Conservation (phyloP, 2,888 invertebrate genomes). For the Diplolepis rosae region DNA sequence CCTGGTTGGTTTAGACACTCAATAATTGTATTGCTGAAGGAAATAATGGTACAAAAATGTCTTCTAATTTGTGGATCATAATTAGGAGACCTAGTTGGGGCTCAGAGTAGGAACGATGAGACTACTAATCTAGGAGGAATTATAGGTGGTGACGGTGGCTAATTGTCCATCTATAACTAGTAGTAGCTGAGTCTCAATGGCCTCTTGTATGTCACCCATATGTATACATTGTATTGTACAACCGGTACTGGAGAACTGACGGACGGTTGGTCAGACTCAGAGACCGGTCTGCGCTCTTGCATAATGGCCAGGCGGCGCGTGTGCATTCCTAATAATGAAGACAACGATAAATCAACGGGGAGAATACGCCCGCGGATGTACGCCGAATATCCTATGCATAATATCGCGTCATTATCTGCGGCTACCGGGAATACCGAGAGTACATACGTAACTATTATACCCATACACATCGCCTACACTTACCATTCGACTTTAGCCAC, state of each 20-base stretch:
- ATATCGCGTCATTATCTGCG: constrained; percentile 72
- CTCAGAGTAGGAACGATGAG: constrained; percentile 3
- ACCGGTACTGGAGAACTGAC: constrained; percentile 58
- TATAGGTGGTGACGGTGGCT: constrained; percentile 70
- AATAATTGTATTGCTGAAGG: no score
- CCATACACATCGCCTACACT: neutral
- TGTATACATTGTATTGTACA: constrained; percentile 66
- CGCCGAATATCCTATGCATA: constrained; percentile 73
- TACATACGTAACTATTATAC: neutral
- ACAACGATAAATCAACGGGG: constrained; percentile 73
- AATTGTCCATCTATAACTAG: constrained; percentile 72
- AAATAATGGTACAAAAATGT: no score
- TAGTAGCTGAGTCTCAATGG: constrained; percentile 71
- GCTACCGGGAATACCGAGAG: constrained; percentile 47
- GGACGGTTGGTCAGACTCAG: constrained; percentile 65
- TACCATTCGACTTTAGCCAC: neutral
- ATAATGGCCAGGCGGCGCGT: constrained; percentile 67
- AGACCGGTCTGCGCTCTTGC: constrained; percentile 51
- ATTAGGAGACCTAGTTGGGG: neutral
- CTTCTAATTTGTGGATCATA: neutral
- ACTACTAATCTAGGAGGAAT: constrained; percentile 58
- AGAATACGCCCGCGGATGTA: constrained; percentile 73
- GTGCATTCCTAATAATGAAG: constrained; percentile 74
- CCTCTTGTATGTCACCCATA: constrained; percentile 63
- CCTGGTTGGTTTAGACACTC: no score